These are phyloP conservation scores for Athalia cordata DNA, from an alignment of 2,888 invertebrate species.

Conservation along the genomic window DNA sequence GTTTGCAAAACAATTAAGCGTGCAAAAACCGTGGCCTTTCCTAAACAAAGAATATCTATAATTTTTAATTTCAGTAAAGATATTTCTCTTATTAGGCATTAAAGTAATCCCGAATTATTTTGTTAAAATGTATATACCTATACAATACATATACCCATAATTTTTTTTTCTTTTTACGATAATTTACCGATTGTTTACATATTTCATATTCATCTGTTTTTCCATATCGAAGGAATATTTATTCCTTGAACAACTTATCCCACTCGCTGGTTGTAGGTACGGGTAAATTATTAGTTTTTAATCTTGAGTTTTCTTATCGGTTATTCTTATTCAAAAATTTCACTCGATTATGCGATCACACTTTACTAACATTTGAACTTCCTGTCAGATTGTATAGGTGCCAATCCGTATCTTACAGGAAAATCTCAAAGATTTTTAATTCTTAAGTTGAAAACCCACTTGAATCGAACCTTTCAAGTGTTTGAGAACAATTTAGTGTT, in stretches of 20 bases:
- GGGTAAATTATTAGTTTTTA: background rate
- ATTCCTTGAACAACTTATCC: background rate
- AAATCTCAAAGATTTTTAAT: too few species aligned
- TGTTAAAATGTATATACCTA: too few species aligned
- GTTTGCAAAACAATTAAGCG: background rate
- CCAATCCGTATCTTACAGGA: too few species aligned
- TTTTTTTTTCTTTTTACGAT: constrained; percentile 50
- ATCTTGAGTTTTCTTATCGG: background rate
- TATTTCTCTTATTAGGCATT: constrained; percentile 56
- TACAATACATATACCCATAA: too few species aligned
- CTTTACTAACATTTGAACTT: too few species aligned
- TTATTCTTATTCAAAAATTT: too few species aligned
- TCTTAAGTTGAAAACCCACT: too few species aligned
- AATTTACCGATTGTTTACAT: constrained; percentile 42
- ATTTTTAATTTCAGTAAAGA: constrained; percentile 52
- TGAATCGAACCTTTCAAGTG: too few species aligned
- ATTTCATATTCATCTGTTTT: background rate
- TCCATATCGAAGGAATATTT: background rate
- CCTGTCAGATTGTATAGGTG: too few species aligned
- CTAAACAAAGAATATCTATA: constrained; percentile 15
- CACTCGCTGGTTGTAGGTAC: background rate
- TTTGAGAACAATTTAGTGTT: too few species aligned
- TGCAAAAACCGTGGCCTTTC: constrained; percentile 24
- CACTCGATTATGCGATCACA: background rate
- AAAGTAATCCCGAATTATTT: too few species aligned